Evolutionary conservation across 2,113 vertebrate species (phyloP).

Genomic region (Centropus bengalensis): DNA sequence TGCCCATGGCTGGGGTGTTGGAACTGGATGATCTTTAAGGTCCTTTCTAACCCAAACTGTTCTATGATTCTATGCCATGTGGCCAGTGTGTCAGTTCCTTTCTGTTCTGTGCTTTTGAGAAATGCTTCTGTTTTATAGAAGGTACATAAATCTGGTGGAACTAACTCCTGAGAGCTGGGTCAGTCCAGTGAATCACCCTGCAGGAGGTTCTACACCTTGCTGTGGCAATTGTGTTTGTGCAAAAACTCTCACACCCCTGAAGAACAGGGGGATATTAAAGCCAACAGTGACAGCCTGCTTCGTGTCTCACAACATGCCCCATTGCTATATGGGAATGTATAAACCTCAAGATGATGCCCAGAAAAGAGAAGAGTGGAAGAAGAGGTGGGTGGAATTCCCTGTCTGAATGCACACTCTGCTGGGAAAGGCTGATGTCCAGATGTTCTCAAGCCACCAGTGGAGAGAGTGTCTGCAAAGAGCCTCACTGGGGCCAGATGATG

Average conservation of each 20-base stretch:
- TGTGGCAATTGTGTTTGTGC: not conserved
- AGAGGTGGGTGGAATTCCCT: not conserved
- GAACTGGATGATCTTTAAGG: no score
- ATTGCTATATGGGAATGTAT: not conserved
- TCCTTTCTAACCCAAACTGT: no score
- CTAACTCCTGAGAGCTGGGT: not conserved
- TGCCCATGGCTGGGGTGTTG: no score
- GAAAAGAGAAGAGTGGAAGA: not conserved
- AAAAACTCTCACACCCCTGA: not conserved
- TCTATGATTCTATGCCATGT: not conserved
- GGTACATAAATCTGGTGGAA: not conserved
- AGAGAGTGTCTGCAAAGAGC: not conserved
- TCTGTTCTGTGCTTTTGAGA: not conserved
- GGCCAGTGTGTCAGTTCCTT: rapidly evolving
- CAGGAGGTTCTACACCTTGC: not conserved
- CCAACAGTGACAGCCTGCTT: not conserved
- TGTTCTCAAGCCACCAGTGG: not conserved
- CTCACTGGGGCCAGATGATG: not conserved
- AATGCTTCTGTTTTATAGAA: not conserved
- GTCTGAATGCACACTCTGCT: rapidly evolving
- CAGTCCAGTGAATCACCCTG: not conserved
- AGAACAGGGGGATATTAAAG: not conserved
- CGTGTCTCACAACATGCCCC: not conserved
- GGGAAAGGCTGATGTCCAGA: not conserved
- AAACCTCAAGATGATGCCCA: not conserved